These are phyloP conservation scores for Pterocles gutturalis DNA, from an alignment of 2,113 vertebrate species.

Conservation along the genomic window DNA sequence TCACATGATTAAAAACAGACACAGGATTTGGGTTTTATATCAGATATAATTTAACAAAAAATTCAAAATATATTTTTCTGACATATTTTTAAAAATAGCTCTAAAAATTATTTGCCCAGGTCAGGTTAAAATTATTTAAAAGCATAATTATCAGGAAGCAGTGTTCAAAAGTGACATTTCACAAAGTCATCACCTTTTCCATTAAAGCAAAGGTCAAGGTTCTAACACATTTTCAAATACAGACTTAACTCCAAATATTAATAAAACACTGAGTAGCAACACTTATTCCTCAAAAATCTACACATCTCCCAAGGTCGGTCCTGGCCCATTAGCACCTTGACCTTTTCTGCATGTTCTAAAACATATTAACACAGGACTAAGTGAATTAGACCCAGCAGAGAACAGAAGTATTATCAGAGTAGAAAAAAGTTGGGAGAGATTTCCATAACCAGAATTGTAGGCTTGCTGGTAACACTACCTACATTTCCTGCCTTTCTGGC, in stretches of 20 bases:
- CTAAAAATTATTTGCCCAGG: neutral
- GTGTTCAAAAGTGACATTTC: neutral
- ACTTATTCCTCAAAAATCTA: neutral
- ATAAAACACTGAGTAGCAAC: neutral
- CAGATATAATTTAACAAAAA: slow-evolving; percentile 13
- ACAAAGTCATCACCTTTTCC: neutral
- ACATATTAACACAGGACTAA: neutral
- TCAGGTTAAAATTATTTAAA: slow-evolving; percentile 10
- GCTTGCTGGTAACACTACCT: neutral
- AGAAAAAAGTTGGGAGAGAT: neutral
- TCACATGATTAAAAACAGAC: neutral
- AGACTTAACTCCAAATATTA: neutral
- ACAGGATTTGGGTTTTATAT: neutral
- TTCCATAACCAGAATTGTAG: neutral
- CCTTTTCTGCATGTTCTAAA: neutral
- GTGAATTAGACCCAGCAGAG: neutral
- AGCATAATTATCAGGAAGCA: neutral
- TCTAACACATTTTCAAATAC: neutral
- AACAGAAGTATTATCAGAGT: neutral
- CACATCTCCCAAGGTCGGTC: neutral
- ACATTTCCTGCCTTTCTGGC: neutral
- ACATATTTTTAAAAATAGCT: neutral
- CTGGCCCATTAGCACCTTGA: neutral
- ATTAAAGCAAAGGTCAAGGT: neutral
- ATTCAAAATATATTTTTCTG: slow-evolving; percentile 2